Base-by-base conservation (phyloP, 2,888 invertebrate species). In the Drosophila lacicola region DNA sequence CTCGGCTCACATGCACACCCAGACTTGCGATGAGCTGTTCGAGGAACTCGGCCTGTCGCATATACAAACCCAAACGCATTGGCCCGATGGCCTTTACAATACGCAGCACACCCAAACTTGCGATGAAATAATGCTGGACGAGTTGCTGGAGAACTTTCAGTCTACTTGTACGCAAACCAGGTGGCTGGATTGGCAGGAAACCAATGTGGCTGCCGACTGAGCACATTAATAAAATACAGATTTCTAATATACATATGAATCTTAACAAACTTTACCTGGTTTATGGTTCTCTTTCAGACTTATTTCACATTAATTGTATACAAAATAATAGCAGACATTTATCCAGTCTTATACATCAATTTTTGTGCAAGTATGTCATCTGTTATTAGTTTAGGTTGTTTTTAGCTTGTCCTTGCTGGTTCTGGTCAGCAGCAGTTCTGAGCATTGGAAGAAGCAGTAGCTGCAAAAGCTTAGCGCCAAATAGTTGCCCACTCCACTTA, bases 51-150 rank as follows among this genome's bases (percentile, higher is more conserved):
- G 93, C n/a, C 91, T 95, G 42, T 93, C 94, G 19, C 93, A 95
- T 77, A 95, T 94, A 64, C 94, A 95, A 85, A 95, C 95, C 0
- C 95, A 95, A 89, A 95, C 95, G 1, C 93, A 93, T 47, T 94
- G 94, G 93, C 92, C 93, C 14, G 78, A 78, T 47, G 82, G 82
- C 0, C 78, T 80, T 0, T 85, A 88, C 61, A 91, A 90, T 34
- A 92, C 92, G 0, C 92, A 92, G 54, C 90, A 92, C 47, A 92
- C 92, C 0, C 92, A 92, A 47, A 92, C 92, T 1, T 92, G 92
- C 63, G 91, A 90, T 33, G 89, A 88, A 17, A 77, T 92, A 17
- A 77, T 92, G 44, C 70, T 92, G 13, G 90, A 91, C 33, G 91
- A 90, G 13, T 74, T 92, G 13, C 41, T 88, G 33, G 91, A 90